A percentile compares a stretch with the other conserved stretches of the same genome.
These are phyloP conservation scores for Glossophaga mutica DNA, from an alignment of 2,797 vertebrate species.

Conservation along the genomic window DNA sequence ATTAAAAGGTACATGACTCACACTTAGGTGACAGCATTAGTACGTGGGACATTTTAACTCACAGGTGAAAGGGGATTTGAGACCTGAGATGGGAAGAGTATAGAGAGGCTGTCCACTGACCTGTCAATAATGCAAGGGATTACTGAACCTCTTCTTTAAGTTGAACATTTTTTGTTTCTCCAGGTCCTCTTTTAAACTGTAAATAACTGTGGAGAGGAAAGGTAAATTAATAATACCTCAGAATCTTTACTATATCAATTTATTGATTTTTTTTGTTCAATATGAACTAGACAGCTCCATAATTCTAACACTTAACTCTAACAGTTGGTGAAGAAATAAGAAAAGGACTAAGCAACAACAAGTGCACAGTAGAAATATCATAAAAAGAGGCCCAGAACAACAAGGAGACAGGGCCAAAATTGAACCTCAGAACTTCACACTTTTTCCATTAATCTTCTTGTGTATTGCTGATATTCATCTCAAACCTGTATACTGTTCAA, in stretches of 20 bases:
- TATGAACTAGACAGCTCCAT: not conserved
- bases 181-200: not conserved
- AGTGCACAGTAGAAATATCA: not conserved
- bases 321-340: not conserved
- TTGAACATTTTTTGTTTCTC: not conserved
- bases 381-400: not conserved
- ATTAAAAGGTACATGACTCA: not conserved
- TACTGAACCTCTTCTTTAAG: not conserved
- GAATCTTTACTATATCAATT: not conserved
- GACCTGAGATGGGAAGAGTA: not conserved
- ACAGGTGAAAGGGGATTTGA: not conserved
- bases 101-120: not conserved
- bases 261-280: not conserved
- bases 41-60: not conserved
- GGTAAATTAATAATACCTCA: not conserved
- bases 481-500: not conserved
- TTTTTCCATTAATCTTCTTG: not conserved
- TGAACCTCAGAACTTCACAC: not conserved
- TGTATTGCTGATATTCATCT: not conserved
- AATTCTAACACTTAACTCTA: not conserved
- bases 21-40: not conserved
- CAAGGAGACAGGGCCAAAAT: not conserved
- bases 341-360: not conserved
- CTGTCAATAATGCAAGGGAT: not conserved
- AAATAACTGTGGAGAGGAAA: not conserved